These are phyloP conservation scores for Drosophila tanythrix DNA, from an alignment of 2,888 invertebrate genomes.

Conservation along the genomic window DNA sequence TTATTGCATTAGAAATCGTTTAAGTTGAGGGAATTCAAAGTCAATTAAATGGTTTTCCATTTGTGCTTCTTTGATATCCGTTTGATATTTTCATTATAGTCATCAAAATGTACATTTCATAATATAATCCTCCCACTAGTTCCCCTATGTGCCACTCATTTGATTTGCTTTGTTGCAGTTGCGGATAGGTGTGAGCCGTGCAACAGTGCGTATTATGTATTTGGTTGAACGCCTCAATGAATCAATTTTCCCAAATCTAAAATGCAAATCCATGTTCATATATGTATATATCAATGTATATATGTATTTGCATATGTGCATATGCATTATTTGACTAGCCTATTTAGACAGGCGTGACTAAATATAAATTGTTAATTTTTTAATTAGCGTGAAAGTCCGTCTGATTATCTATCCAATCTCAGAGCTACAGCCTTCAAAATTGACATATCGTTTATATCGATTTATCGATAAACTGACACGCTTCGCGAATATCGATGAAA, in stretches of 20 bases:
- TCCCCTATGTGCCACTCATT: conserved; percentile 21
- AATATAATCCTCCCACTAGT: background rate
- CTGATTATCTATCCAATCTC: background rate
- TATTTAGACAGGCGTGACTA: conserved; percentile 40
- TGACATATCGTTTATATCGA: background rate
- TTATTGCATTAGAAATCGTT: background rate
- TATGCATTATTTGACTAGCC: conserved; percentile 29
- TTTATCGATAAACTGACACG: background rate
- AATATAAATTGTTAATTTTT: conserved; percentile 46
- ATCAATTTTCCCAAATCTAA: conserved; percentile 28
- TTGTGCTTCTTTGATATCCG: conserved; percentile 41
- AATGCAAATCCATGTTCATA: background rate
- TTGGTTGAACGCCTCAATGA: conserved; percentile 55
- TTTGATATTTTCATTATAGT: conserved; percentile 62
- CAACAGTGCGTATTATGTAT: conserved; percentile 67
- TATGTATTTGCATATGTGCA: background rate
- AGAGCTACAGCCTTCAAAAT: rapidly evolving
- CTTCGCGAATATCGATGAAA: background rate
- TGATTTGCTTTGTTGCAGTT: conserved; percentile 41
- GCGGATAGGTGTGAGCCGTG: conserved; percentile 38
- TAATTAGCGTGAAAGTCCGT: conserved; percentile 42
- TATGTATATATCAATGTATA: background rate
- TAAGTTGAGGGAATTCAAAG: background rate
- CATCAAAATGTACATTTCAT: conserved; percentile 40
- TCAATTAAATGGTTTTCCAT: background rate